Evolutionary conservation across 2,888 invertebrate species (phyloP), one percentile per base, ranked within the genome.

Genomic region (Limnephilus rhombicus): DNA sequence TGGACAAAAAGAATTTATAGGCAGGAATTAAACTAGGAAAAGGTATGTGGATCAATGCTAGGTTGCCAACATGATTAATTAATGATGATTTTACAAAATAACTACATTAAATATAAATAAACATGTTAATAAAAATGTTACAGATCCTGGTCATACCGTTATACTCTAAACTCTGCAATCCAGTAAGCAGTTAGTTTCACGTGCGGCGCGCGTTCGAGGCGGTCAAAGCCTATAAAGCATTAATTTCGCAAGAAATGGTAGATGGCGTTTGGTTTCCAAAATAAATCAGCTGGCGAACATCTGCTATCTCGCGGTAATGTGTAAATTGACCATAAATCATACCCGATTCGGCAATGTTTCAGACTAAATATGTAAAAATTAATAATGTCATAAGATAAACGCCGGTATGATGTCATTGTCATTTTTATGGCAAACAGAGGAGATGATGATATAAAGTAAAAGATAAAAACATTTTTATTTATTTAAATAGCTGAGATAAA

Each of bases 271-370:
- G 68, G 68, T 68, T 68, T 68, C 37, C 24, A 37, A 83, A 83
- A 83, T 83, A 83, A 83, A 83, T 24, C 18, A 83, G 37, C 11
- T 24, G 18, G 34, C 83, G 5, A 34, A 37, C 83, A 37, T 83
- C 31, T 83, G 83, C 83, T n/a, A 24, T 41, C 37, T 83, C 34
- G 18, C 83, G 24, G 34, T 37, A 83, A 24, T 34, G 18, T 83
- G 83, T 83, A 83, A 83, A 83, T 41, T 37, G 34, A 41, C 24
- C 83, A 13, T 83, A 83, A 83, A 83, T 83, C 18, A 37, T 37
- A 24, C 83, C 24, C 24, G 34, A 41, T 83, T 41, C 83, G 83
- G 37, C 83, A 41, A 41, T 15, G 83, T 83, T 83, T 83, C 83
- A 37, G 37, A 83, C 13, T 83, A 83, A 83, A 83, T 34, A 83